These are phyloP conservation scores for Hypocryptadius cinnamomeus DNA, from an alignment of 2,113 vertebrate species.

Conservation along the genomic window DNA sequence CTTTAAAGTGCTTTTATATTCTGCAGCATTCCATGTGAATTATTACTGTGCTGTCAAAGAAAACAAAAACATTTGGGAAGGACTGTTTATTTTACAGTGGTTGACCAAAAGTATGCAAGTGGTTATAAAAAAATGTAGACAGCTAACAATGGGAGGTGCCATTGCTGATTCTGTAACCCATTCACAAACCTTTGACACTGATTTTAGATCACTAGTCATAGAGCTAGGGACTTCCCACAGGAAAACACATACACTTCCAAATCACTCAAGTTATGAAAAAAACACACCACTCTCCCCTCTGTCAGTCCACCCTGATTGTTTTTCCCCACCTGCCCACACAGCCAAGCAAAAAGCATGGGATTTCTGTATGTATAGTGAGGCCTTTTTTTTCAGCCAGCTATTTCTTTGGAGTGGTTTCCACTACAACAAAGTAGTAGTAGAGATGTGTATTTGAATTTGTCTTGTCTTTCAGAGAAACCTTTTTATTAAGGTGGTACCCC, in stretches of 20 bases:
- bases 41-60: slow-evolving; percentile 76
- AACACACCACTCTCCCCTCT: background rate
- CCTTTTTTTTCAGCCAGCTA: background rate
- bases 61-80: slow-evolving; percentile 80
- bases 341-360: background rate
- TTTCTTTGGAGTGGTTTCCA: background rate
- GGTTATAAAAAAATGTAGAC: slow-evolving; percentile 77
- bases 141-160: slow-evolving; percentile 72
- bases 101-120: slow-evolving; percentile 81
- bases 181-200: slow-evolving; percentile 68
- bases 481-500: background rate
- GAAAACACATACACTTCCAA: background rate
- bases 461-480: background rate
- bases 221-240: slow-evolving; percentile 6
- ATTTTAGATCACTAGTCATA: slow-evolving; percentile 33
- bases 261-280: background rate
- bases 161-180: slow-evolving; percentile 65
- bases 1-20: slow-evolving; percentile 59
- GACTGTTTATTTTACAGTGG: slow-evolving; percentile 82
- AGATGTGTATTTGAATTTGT: background rate
- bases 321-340: background rate
- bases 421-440: background rate
- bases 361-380: background rate
- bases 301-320: background rate
- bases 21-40: slow-evolving; percentile 70